Conservation (phyloP, 2,888 invertebrate species). For the Neuroscelio doddi region DNA sequence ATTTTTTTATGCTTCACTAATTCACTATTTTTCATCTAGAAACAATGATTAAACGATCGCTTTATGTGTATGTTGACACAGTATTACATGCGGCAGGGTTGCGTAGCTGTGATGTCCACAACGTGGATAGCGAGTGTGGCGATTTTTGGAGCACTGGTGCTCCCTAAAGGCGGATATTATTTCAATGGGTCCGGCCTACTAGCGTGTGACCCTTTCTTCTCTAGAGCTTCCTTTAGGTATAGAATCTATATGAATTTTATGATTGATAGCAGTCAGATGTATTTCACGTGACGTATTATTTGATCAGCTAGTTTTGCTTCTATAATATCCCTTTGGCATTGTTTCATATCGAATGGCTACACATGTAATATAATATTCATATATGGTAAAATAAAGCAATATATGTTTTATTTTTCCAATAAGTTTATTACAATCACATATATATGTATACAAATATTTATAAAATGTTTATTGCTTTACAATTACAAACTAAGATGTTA, state of each 20-base stretch:
- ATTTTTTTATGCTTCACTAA: too few species aligned
- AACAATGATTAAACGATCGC: neutral
- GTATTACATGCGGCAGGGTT: constrained; percentile 80
- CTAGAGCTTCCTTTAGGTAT: constrained; percentile 80
- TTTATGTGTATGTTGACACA: constrained; percentile 59
- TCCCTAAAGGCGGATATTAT: constrained; percentile 90
- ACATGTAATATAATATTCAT: too few species aligned
- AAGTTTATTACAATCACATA: too few species aligned
- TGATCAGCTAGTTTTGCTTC: too few species aligned
- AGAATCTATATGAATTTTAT: constrained; percentile 16
- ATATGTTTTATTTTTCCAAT: too few species aligned
- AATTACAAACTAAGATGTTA: too few species aligned
- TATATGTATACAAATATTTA: too few species aligned
- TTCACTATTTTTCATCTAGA: neutral
- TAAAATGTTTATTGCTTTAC: too few species aligned
- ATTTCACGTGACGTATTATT: too few species aligned
- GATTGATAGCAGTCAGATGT: neutral
- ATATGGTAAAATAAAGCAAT: too few species aligned
- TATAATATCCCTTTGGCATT: too few species aligned
- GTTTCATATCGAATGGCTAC: too few species aligned
- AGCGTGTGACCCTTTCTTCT: constrained; percentile 91
- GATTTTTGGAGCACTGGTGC: constrained; percentile 85
- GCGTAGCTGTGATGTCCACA: constrained; percentile 87
- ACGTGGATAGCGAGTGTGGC: constrained; percentile 90
- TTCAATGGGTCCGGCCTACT: constrained; percentile 89